Evolutionary conservation across 2,797 vertebrate genomes (phyloP).

Genomic region (Calcarius lapponicus): DNA sequence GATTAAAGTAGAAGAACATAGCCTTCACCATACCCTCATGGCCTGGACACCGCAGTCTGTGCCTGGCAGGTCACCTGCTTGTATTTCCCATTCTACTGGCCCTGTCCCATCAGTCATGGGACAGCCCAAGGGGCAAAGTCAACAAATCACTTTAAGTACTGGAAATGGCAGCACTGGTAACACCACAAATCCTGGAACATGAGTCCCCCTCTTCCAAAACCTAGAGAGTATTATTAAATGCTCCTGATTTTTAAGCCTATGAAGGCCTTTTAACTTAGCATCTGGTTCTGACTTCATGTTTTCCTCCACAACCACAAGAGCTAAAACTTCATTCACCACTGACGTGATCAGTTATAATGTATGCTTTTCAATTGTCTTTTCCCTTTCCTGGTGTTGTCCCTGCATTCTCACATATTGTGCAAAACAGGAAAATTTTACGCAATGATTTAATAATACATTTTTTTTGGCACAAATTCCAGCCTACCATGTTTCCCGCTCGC

Average conservation of each 20-base stretch:
- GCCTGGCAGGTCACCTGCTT: background rate
- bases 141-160: background rate
- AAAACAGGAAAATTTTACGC: slow-evolving; percentile 66
- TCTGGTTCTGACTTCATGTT: slow-evolving; percentile 1
- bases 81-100: background rate
- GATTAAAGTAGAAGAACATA: background rate
- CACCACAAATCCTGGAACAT: background rate
- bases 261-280: background rate
- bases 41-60: background rate
- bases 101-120: background rate
- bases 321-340: background rate
- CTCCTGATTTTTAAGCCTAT: background rate
- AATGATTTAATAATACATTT: slow-evolving; percentile 52
- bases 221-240: background rate
- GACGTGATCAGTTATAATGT: background rate
- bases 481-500: slow-evolving; percentile 4
- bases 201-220: background rate
- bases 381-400: slow-evolving; percentile 61
- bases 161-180: background rate
- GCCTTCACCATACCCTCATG: background rate
- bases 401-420: slow-evolving; percentile 47
- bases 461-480: slow-evolving; percentile 51
- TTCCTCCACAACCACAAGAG: slow-evolving; percentile 15
- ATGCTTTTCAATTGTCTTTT: slow-evolving; percentile 58
- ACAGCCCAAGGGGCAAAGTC: background rate